Evolutionary conservation across 30 jellyfish, hydroid and myxozoan genomes (phyloP).

Genomic region (Clytia hemisphaerica): DNA sequence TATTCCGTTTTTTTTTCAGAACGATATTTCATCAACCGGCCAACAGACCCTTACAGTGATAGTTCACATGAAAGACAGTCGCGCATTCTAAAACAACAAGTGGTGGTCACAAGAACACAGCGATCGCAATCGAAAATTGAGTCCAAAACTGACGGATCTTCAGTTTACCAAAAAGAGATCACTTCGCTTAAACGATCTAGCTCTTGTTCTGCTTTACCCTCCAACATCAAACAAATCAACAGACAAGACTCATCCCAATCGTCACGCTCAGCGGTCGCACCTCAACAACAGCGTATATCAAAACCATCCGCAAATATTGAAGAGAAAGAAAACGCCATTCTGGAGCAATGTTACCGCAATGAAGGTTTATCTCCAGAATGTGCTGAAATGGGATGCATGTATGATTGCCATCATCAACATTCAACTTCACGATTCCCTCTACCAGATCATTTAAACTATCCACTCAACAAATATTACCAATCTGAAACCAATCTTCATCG

Average conservation of each 20-base stretch:
- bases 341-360: constrained; percentile 7
- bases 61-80: no score
- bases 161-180: no score
- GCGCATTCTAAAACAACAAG: no score
- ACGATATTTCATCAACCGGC: no score
- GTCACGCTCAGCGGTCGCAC: neutral
- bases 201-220: constrained; percentile 19
- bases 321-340: constrained; percentile 1
- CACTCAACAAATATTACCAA: constrained; percentile 4
- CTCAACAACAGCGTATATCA: neutral
- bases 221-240: neutral
- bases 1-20: no score
- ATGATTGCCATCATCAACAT: constrained; percentile 11
- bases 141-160: no score
- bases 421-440: neutral
- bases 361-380: constrained; percentile 3
- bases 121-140: no score
- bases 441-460: constrained; percentile 19
- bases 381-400: neutral
- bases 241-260: neutral
- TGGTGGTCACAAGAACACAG: no score
- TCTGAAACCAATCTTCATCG: constrained; percentile 6
- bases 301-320: neutral
- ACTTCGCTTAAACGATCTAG: constrained; percentile 1
- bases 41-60: no score